phyloP scores from a whole-genome alignment of 2,888 invertebrate genomes.

The Spialia ferax region DNA sequence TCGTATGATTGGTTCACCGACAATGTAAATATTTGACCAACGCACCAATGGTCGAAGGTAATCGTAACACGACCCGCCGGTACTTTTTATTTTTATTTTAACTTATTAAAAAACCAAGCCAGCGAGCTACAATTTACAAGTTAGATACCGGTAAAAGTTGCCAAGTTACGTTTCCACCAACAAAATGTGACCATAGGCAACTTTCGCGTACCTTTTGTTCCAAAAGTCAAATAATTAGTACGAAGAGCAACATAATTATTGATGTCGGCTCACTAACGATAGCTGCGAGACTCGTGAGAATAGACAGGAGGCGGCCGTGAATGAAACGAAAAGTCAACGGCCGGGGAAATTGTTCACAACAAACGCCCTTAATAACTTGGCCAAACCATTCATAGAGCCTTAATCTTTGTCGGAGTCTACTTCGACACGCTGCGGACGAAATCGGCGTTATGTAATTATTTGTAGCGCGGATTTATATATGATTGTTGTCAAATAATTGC shows the following conservation, averaged over 20 bases:
- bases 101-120: background rate
- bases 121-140: background rate
- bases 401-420: constrained; percentile 50
- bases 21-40: no score
- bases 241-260: constrained; percentile 36
- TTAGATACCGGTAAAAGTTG: background rate
- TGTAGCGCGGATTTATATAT: background rate
- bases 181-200: background rate
- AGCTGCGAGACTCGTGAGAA: constrained; percentile 50
- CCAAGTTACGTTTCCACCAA: background rate
- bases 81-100: no score
- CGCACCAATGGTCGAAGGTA: no score
- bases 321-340: constrained; percentile 76
- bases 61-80: no score
- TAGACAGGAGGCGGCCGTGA: constrained; percentile 57
- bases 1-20: no score
- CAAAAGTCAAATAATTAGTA: constrained; percentile 22
- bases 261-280: constrained; percentile 44
- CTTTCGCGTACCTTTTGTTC: constrained; percentile 11
- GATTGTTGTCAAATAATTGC: background rate
- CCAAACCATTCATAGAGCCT: constrained; percentile 65
- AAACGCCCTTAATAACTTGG: constrained; percentile 67
- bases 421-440: constrained; percentile 23
- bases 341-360: constrained; percentile 68
- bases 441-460: background rate